Evolutionary conservation across 2,797 vertebrate genomes (phyloP).

Genomic region (Chrysocyon brachyurus): DNA sequence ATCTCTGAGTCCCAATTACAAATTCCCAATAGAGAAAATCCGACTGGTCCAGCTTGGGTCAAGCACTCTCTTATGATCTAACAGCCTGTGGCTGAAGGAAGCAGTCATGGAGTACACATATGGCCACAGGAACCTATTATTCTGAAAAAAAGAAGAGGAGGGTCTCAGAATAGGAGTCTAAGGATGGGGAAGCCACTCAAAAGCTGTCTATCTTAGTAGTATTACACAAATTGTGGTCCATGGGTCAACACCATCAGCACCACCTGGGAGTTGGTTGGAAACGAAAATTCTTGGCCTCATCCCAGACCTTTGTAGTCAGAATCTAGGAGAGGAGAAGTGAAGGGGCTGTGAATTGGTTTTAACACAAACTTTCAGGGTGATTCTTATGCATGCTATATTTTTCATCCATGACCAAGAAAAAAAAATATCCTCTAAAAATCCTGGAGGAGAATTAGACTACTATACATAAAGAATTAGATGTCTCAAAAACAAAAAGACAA

Average conservation of each 20-base stretch:
- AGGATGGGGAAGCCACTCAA: not conserved
- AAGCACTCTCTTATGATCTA: not conserved
- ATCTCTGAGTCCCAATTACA: not conserved
- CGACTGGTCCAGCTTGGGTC: not conserved
- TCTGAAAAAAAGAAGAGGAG: not conserved
- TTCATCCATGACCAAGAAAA: not conserved
- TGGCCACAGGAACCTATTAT: not conserved
- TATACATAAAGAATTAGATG: not conserved
- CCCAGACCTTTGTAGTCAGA: not conserved
- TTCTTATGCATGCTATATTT: not conserved
- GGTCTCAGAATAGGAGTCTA: not conserved
- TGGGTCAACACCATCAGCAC: not conserved
- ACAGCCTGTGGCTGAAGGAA: not conserved
- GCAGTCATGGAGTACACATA: not conserved
- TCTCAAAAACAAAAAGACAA: not conserved
- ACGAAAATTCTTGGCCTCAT: not conserved
- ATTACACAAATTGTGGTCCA: not conserved
- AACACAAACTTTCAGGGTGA: not conserved
- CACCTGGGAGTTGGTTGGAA: not conserved
- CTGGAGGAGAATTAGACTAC: constrained; percentile 3
- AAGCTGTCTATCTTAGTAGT: not conserved
- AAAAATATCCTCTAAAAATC: not conserved
- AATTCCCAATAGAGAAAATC: not conserved
- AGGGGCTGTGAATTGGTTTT: not conserved
- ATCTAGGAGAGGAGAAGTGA: not conserved